Evolutionary conservation across 2,888 invertebrate species (phyloP).

Genomic region (Trypoxylon attenuatum): DNA sequence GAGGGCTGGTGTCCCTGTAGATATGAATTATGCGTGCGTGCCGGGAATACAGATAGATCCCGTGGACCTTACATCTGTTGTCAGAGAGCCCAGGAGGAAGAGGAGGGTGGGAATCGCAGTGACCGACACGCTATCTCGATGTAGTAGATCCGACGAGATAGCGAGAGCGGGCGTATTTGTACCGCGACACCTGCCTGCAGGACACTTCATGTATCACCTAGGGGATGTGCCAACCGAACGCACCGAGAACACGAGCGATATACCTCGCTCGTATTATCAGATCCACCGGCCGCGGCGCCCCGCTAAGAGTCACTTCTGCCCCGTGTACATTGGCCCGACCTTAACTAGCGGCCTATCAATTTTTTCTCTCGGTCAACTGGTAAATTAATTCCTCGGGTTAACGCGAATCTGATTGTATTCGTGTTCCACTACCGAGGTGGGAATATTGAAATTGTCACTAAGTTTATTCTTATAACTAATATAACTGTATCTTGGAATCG

Average conservation of each 20-base stretch:
- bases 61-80: constrained; percentile 14
- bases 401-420: too few relatives aligned
- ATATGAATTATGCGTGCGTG: constrained; percentile 16
- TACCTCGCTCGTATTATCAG: constrained; percentile 52
- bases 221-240: constrained; percentile 31
- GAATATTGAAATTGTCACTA: too few relatives aligned
- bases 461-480: too few relatives aligned
- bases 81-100: too few relatives aligned
- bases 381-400: too few relatives aligned
- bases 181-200: constrained; percentile 68
- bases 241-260: constrained; percentile 51
- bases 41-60: constrained; percentile 26
- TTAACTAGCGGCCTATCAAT: constrained; percentile 29
- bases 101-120: too few relatives aligned
- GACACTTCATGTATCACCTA: constrained; percentile 62
- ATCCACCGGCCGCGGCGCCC: constrained; percentile 59
- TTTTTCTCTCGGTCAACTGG: constrained; percentile 23
- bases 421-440: too few relatives aligned
- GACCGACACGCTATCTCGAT: constrained; percentile 54
- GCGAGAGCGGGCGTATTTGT: constrained; percentile 62
- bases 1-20: neutral
- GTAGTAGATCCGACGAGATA: constrained; percentile 67
- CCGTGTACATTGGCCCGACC: constrained; percentile 18
- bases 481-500: too few relatives aligned
- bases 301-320: constrained; percentile 50